Evolutionary conservation across 2,888 invertebrate genomes (phyloP).

Genomic region (Holacanthella duospinosa): DNA sequence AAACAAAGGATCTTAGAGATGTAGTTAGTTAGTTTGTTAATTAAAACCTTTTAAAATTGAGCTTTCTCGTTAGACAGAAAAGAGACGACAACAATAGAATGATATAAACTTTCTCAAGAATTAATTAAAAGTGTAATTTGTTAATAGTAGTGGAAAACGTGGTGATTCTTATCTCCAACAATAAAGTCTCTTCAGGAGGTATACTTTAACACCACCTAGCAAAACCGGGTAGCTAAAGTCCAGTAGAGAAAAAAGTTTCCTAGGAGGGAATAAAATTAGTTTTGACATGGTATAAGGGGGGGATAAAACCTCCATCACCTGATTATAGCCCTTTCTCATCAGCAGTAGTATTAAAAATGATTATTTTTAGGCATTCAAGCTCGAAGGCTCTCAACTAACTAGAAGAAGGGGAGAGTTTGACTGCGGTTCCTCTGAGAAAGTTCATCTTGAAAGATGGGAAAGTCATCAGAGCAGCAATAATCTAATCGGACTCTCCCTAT

Average conservation of each 20-base stretch:
- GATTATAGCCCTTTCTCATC: neutral
- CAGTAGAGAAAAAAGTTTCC: too few species aligned
- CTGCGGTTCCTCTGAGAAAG: conserved; percentile 1
- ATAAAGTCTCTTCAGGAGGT: neutral
- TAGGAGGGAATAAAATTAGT: neutral
- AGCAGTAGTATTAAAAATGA: neutral
- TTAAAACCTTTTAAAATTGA: neutral
- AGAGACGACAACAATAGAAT: neutral
- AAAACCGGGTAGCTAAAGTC: too few species aligned
- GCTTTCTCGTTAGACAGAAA: neutral
- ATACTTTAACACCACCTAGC: too few species aligned
- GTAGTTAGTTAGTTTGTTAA: too few species aligned
- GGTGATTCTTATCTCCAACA: neutral
- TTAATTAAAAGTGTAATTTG: conserved; percentile 2
- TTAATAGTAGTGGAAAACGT: conserved; percentile 1
- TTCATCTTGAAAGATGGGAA: neutral
- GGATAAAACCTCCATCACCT: neutral
- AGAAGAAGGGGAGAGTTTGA: neutral
- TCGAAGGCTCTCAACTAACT: neutral
- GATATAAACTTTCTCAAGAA: neutral
- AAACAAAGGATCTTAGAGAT: too few species aligned
- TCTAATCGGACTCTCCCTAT: conserved; percentile 5
- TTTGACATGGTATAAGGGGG: neutral
- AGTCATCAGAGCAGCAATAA: conserved; percentile 5
- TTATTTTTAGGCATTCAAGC: neutral